Conservation (phyloP, 2,113 vertebrate genomes). For the Anser cygnoides region DNA sequence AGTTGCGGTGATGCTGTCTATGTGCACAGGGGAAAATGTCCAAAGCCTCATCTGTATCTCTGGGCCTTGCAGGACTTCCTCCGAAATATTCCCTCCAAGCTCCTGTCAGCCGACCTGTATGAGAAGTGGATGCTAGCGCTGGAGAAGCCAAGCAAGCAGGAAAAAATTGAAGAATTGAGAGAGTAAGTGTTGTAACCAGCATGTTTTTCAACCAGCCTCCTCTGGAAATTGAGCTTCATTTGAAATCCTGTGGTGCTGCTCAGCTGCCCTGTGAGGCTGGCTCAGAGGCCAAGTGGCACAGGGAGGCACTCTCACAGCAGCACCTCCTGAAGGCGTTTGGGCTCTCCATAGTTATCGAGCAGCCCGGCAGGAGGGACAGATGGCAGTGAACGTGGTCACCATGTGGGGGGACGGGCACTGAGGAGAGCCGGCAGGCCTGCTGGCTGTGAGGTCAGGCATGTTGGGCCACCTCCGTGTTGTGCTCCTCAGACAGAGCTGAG, state of each 20-base stretch:
- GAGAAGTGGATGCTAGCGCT: conserved; percentile 86
- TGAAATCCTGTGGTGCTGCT: neutral
- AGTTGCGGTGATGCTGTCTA: neutral
- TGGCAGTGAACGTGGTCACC: neutral
- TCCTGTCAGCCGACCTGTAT: conserved; percentile 85
- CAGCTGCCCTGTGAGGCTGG: neutral
- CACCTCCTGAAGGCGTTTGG: neutral
- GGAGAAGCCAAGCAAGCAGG: conserved; percentile 72
- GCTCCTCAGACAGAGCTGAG: neutral
- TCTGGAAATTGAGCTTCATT: neutral
- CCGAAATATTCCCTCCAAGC: conserved; percentile 88
- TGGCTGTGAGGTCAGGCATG: rapidly evolving
- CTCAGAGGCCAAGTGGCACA: neutral
- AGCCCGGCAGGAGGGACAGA: neutral
- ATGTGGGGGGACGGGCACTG: neutral
- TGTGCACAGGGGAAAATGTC: neutral
- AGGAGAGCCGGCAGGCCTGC: neutral
- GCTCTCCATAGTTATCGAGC: neutral
- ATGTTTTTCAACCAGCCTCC: conserved; percentile 25
- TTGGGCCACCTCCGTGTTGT: neutral
- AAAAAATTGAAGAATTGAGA: conserved; percentile 80
- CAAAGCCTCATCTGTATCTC: neutral
- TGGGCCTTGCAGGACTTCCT: conserved; percentile 86
- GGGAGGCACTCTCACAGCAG: neutral
- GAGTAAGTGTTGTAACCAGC: conserved; percentile 81